These are phyloP conservation scores for Halcyon malimbica DNA, from an alignment of 2,113 vertebrate species.

Conservation along the genomic window DNA sequence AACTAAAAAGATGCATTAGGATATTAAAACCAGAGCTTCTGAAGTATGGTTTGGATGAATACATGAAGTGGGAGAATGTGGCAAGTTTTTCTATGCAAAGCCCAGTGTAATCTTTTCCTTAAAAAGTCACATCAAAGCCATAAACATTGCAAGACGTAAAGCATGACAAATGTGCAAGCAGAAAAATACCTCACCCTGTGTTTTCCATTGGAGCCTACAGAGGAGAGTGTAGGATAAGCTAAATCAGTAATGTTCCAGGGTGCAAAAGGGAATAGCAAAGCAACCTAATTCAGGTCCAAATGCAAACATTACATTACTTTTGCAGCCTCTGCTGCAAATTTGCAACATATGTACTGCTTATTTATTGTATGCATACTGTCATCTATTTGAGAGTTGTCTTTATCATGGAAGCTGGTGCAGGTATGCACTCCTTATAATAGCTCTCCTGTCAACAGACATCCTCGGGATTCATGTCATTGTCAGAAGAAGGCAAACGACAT, in stretches of 20 bases:
- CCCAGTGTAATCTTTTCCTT: constrained; percentile 37
- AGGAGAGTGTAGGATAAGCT: background rate
- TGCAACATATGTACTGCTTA: background rate
- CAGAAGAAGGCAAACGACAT: background rate
- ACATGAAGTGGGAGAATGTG: constrained; percentile 54
- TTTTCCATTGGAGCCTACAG: background rate
- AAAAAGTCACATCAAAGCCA: constrained; percentile 67
- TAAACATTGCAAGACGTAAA: constrained; percentile 68
- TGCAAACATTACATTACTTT: background rate
- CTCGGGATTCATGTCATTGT: background rate
- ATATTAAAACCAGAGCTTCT: constrained; percentile 71
- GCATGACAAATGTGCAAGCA: constrained; percentile 3
- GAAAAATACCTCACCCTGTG: constrained; percentile 20
- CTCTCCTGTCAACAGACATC: background rate
- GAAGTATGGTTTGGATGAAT: constrained; percentile 66
- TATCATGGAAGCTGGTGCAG: background rate
- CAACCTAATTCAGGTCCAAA: background rate
- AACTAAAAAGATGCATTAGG: constrained; percentile 19
- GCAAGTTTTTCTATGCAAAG: constrained; percentile 45
- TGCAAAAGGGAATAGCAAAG: background rate
- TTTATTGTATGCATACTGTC: background rate
- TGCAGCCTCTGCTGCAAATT: background rate
- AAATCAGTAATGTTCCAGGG: background rate
- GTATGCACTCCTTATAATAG: rapidly evolving
- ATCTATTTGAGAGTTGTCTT: background rate